These are phyloP conservation scores for Euura lappo DNA, from an alignment of 1,140 invertebrate species.

Conservation along the genomic window DNA sequence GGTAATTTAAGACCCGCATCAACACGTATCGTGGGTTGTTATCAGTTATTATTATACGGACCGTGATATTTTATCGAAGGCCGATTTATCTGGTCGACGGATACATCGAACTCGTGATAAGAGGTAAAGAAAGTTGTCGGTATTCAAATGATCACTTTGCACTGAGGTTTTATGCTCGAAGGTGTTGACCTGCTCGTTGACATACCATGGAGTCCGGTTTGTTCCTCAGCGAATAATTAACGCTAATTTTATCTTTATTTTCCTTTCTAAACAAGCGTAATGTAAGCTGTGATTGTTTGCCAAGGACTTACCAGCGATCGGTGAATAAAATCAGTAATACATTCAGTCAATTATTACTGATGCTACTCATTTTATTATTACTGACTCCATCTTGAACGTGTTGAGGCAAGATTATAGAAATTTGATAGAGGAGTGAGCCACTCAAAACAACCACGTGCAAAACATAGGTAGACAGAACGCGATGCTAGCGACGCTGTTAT, in stretches of 20 bases:
- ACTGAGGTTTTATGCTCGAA: background rate
- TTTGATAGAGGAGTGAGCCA: too few species aligned
- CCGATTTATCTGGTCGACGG: too few species aligned
- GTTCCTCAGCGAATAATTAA: background rate
- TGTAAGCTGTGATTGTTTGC: background rate
- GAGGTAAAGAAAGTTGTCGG: background rate
- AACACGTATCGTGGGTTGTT: background rate
- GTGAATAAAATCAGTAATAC: background rate
- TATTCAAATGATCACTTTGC: background rate
- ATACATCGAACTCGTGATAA: background rate
- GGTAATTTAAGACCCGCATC: background rate
- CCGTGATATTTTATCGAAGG: too few species aligned
- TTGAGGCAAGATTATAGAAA: too few species aligned
- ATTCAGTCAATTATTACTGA: background rate
- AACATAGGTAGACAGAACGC: background rate
- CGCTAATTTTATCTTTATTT: background rate
- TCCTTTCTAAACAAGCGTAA: background rate
- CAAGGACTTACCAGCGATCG: background rate
- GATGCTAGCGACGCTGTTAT: background rate
- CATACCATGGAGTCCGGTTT: background rate
- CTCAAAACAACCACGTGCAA: too few species aligned
- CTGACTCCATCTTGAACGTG: constrained; percentile 2
- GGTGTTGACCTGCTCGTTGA: background rate
- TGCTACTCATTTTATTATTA: background rate
- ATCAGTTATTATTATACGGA: too few species aligned